These are phyloP conservation scores for Trichacis sp. DNA, from an alignment of 2,888 invertebrate species.

Conservation along the genomic window DNA sequence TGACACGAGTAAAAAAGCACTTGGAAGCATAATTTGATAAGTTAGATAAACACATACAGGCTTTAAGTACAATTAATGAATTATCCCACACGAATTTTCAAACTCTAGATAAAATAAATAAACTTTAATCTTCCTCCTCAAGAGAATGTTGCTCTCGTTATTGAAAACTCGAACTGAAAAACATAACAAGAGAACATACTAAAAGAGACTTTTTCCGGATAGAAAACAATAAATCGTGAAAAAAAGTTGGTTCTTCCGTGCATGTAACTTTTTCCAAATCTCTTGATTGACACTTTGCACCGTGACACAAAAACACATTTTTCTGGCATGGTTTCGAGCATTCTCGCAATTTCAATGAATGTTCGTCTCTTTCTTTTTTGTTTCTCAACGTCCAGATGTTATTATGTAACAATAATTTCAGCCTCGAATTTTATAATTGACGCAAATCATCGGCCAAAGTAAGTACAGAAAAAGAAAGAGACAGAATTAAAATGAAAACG, in stretches of 20 bases:
- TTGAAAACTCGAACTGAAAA: neutral
- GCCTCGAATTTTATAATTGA: too few species aligned
- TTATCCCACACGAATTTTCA: neutral
- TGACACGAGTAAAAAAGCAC: neutral
- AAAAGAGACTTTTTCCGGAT: neutral
- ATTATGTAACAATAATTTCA: neutral
- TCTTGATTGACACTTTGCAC: constrained; percentile 44
- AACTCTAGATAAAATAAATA: too few species aligned
- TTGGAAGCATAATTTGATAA: neutral
- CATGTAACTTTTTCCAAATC: constrained; percentile 27
- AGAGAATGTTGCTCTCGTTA: neutral
- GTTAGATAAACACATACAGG: constrained; percentile 64
- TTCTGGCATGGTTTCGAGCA: constrained; percentile 56
- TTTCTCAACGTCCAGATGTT: too few species aligned
- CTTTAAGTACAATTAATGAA: constrained; percentile 48
- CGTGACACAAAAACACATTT: constrained; percentile 53
- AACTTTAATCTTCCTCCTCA: neutral
- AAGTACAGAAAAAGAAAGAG: constrained; percentile 44
- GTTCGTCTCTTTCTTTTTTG: constrained; percentile 45
- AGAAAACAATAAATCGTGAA: too few species aligned
- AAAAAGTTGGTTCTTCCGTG: constrained; percentile 25
- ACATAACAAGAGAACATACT: neutral
- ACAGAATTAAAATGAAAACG: constrained; percentile 42
- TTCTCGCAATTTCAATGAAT: constrained; percentile 43
- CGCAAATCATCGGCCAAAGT: neutral